These are phyloP conservation scores for Charadrius vociferus DNA, from an alignment of 2,113 vertebrate species.

Conservation along the genomic window DNA sequence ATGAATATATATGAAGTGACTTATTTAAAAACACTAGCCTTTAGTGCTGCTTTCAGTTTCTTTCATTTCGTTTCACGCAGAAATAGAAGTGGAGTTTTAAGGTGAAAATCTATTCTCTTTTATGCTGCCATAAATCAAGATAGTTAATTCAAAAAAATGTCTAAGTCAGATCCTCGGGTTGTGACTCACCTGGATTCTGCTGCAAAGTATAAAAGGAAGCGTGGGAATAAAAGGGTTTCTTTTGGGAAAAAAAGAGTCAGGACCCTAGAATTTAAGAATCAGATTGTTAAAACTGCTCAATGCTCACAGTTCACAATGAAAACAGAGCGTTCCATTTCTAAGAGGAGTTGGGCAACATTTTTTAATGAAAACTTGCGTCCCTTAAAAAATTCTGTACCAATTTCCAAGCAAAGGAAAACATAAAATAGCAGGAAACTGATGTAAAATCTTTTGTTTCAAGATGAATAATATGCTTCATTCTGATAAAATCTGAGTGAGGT, in stretches of 20 bases:
- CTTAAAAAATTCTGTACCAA: neutral
- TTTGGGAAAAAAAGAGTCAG: neutral
- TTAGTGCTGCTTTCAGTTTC: neutral
- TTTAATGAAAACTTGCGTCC: neutral
- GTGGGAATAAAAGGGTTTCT: neutral
- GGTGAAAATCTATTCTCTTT: neutral
- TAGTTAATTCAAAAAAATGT: neutral
- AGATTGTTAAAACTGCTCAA: neutral
- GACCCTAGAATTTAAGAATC: neutral
- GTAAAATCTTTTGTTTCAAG: neutral
- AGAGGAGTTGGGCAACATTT: neutral
- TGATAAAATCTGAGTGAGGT: neutral
- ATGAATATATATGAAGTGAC: constrained; percentile 35
- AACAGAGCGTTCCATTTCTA: neutral
- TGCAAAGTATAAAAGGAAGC: neutral
- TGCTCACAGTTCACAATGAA: neutral
- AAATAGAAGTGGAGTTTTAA: neutral
- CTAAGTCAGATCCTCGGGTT: neutral
- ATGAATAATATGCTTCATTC: neutral
- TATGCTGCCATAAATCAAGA: neutral
- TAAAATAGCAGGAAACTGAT: neutral
- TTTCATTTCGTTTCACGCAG: neutral
- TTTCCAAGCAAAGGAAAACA: neutral
- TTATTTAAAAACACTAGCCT: neutral
- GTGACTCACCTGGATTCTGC: neutral